Percentiles rank a stretch among this genome's conserved stretches.
Evolutionary conservation across 2,888 invertebrate species (phyloP).

Genomic region (Plemyria rubiginata): DNA sequence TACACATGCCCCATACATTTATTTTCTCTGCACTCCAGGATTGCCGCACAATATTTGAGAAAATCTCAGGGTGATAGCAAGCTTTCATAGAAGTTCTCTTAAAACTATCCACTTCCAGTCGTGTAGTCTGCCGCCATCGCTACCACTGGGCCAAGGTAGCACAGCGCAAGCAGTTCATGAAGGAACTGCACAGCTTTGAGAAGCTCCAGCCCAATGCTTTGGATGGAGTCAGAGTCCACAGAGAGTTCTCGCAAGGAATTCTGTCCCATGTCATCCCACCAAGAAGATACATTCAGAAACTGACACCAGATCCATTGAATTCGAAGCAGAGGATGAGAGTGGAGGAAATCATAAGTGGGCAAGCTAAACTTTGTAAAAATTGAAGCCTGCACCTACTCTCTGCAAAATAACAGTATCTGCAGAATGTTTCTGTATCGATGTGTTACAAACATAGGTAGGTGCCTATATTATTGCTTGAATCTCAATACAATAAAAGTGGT

Average conservation of each 20-base stretch:
- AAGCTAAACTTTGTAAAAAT: constrained; percentile 62
- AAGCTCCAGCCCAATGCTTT: constrained; percentile 86
- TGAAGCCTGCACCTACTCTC: constrained; percentile 43
- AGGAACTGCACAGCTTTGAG: constrained; percentile 86
- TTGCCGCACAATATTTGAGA: no score
- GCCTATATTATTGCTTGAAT: constrained; percentile 4
- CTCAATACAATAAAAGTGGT: background rate
- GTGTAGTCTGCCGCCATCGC: constrained; percentile 87
- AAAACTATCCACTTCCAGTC: constrained; percentile 64
- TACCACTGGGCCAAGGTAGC: constrained; percentile 80
- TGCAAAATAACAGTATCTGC: background rate
- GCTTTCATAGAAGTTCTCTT: no score
- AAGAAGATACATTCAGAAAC: constrained; percentile 72
- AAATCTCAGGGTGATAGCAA: no score
- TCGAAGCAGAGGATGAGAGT: constrained; percentile 72
- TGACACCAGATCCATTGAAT: constrained; percentile 71
- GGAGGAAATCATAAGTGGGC: constrained; percentile 75
- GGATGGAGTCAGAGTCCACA: constrained; percentile 86
- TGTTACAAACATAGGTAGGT: no score
- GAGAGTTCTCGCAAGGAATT: constrained; percentile 86
- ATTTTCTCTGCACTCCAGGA: no score
- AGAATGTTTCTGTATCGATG: no score
- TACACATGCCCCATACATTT: no score
- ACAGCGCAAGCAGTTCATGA: constrained; percentile 85
- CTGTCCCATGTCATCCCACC: constrained; percentile 80